Conservation (phyloP, 2,797 vertebrate genomes). For the Siniperca obscura region DNA sequence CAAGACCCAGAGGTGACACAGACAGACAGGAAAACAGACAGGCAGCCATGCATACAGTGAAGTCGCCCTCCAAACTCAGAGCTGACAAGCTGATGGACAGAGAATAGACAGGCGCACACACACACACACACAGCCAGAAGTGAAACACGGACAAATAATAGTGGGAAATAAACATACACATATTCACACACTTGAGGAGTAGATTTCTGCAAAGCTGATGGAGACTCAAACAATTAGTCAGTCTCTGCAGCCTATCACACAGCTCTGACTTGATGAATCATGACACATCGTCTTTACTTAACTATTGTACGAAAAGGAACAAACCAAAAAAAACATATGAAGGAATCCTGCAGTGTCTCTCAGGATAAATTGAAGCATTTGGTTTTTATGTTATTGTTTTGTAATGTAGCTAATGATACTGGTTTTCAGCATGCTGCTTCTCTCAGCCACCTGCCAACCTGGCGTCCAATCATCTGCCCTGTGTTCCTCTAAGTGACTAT, state of each 20-base stretch:
- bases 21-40: slow-evolving; percentile 29
- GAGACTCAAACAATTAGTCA: slow-evolving; percentile 30
- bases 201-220: slow-evolving; percentile 24
- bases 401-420: background rate
- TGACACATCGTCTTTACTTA: slow-evolving; percentile 25
- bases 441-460: slow-evolving; percentile 2
- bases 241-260: slow-evolving; percentile 32
- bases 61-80: slow-evolving; percentile 27
- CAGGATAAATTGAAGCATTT: background rate
- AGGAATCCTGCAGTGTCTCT: slow-evolving; percentile 8
- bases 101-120: slow-evolving; percentile 9
- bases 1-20: slow-evolving; percentile 96
- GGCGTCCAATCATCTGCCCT: background rate
- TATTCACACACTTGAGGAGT: background rate
- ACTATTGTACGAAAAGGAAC: slow-evolving; percentile 21
- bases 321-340: slow-evolving; percentile 1
- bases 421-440: background rate
- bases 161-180: slow-evolving; percentile 7
- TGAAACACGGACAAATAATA: slow-evolving; percentile 10
- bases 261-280: slow-evolving; percentile 43
- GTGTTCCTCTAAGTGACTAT: background rate
- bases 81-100: slow-evolving; percentile 47
- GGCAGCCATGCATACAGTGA: slow-evolving; percentile 11
- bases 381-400: background rate
- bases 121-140: slow-evolving; percentile 6